Conservation (phyloP, 2,888 invertebrate species). For the Ischnus inquisitorius region DNA sequence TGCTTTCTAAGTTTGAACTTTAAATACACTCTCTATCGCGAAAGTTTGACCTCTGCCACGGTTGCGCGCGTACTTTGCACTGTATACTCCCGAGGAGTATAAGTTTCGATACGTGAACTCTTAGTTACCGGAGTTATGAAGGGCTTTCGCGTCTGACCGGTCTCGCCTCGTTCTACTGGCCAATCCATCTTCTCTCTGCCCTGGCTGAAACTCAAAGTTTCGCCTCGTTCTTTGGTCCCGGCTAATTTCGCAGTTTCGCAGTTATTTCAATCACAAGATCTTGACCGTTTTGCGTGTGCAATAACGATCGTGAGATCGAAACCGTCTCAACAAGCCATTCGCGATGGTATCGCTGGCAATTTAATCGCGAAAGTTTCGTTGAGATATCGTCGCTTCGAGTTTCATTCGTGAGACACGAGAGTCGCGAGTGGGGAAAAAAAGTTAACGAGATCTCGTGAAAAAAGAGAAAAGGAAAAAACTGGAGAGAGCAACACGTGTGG, state of each 20-base stretch:
- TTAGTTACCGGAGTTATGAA: neutral
- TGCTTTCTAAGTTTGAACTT: conserved; percentile 27
- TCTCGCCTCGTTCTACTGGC: conserved; percentile 47
- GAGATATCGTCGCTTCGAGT: too few relatives aligned
- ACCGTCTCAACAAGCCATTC: too few relatives aligned
- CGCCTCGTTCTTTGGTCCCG: neutral
- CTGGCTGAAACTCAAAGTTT: conserved; percentile 26
- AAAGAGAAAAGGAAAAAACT: neutral
- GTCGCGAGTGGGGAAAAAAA: neutral
- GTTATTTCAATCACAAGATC: too few relatives aligned
- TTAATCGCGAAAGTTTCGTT: too few relatives aligned
- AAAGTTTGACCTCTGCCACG: conserved; percentile 28
- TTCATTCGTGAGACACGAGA: neutral
- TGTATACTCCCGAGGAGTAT: neutral
- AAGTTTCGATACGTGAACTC: conserved; percentile 23
- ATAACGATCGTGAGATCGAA: too few relatives aligned
- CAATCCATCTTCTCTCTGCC: conserved; percentile 21
- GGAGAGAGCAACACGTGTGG: conserved; percentile 40
- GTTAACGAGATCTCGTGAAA: neutral
- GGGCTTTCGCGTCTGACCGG: conserved; percentile 48
- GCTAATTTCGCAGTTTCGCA: conserved; percentile 1
- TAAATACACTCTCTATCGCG: conserved; percentile 8
- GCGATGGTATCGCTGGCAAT: too few relatives aligned
- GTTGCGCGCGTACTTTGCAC: neutral
- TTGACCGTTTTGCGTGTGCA: too few relatives aligned